Conservation (phyloP, 53 echinoderm and acorn worm genomes). For the Echinarachnius parma region DNA sequence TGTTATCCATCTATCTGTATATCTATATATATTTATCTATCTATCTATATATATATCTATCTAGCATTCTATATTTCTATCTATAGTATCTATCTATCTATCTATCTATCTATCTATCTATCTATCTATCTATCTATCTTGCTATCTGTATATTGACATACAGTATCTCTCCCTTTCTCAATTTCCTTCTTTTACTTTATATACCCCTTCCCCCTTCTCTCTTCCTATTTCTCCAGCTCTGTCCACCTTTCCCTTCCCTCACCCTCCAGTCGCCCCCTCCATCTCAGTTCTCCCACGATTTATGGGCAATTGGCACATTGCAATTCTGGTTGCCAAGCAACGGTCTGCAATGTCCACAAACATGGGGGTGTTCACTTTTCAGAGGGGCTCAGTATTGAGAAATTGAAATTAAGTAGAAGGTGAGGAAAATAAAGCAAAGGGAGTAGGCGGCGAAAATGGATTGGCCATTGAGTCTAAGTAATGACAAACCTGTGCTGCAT, state of each 20-base stretch:
- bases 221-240: neutral
- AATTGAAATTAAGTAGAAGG: conserved; percentile 10
- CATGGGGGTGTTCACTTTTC: too few species aligned
- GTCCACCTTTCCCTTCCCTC: neutral
- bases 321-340: conserved; percentile 30
- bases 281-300: conserved; percentile 5
- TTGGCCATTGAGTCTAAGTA: too few species aligned
- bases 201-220: neutral
- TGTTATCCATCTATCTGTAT: too few species aligned
- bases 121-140: too few species aligned
- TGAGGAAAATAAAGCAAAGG: neutral
- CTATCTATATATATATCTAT: too few species aligned
- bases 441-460: neutral
- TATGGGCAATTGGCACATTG: conserved; percentile 24
- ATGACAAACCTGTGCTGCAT: too few species aligned
- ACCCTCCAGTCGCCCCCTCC: neutral
- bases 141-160: too few species aligned
- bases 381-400: conserved; percentile 32
- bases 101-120: too few species aligned
- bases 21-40: too few species aligned
- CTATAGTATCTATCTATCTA: too few species aligned
- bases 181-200: conserved; percentile 2
- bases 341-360: conserved; percentile 42
- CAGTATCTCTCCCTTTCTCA: neutral
- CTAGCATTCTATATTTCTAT: too few species aligned